phyloP scores from a whole-genome alignment of 2,888 invertebrate species.

The Neoascia interrupta region DNA sequence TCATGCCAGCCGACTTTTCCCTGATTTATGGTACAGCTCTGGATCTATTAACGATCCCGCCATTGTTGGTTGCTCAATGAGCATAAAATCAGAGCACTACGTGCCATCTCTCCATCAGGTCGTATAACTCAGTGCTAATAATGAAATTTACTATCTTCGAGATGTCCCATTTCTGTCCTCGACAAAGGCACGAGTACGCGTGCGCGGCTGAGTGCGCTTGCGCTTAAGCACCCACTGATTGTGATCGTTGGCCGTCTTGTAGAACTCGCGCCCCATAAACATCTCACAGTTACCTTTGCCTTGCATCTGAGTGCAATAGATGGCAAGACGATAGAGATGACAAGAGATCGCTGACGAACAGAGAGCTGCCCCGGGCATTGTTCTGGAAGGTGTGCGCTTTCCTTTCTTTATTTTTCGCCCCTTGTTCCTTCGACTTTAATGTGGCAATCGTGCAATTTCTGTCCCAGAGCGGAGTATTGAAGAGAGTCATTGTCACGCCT shows the following conservation, averaged over 20 bases:
- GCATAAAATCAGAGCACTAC: conserved; percentile 35
- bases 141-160: conserved; percentile 57
- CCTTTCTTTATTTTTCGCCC: conserved; percentile 1
- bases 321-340: conserved; percentile 27
- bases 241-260: conserved; percentile 53
- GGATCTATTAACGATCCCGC: conserved; percentile 39
- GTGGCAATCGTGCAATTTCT: conserved; percentile 67
- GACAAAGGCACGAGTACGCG: conserved; percentile 19
- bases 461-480: conserved; percentile 59
- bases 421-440: conserved; percentile 34
- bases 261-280: conserved; percentile 65
- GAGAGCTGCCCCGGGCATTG: background rate
- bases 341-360: conserved; percentile 45
- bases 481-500: conserved; percentile 64
- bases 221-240: conserved; percentile 57
- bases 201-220: conserved; percentile 38
- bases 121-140: conserved; percentile 25
- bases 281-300: conserved; percentile 33
- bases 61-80: conserved; percentile 54
- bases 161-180: conserved; percentile 64
- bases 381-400: conserved; percentile 34
- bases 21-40: conserved; percentile 45
- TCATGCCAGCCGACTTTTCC: conserved; percentile 21
- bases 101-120: conserved; percentile 10
- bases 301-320: conserved; percentile 6